These are phyloP conservation scores for Poeciliopsis infans DNA, from an alignment of 2,797 vertebrate species.

Conservation along the genomic window DNA sequence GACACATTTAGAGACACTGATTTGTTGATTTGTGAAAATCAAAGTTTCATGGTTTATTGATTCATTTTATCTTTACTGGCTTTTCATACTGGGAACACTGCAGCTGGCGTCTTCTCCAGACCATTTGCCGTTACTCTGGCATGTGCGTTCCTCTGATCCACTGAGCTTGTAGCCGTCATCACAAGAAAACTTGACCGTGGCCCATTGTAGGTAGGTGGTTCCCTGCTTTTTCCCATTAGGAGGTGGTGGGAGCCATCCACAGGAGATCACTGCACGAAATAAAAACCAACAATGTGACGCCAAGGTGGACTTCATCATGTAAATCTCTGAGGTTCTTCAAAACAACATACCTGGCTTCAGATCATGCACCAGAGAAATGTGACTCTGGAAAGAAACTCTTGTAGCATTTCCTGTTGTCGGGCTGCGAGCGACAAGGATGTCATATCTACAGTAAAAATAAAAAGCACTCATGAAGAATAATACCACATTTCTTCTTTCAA, in stretches of 20 bases:
- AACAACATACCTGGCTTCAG: slow-evolving; percentile 56
- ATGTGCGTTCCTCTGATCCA: slow-evolving; percentile 62
- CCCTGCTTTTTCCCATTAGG: slow-evolving; percentile 70
- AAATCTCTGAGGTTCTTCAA: background rate
- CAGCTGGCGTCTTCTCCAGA: slow-evolving; percentile 70
- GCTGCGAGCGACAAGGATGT: slow-evolving; percentile 84
- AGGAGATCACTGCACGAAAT: slow-evolving; percentile 66
- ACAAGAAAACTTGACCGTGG: slow-evolving; percentile 67
- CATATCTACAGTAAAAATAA: slow-evolving; percentile 73
- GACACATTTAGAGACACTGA: slow-evolving; percentile 14
- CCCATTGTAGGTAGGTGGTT: slow-evolving; percentile 69
- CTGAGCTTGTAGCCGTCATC: slow-evolving; percentile 50
- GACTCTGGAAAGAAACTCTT: slow-evolving; percentile 73
- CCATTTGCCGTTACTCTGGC: slow-evolving; percentile 67
- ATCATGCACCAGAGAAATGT: slow-evolving; percentile 69
- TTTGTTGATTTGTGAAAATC: slow-evolving; percentile 32
- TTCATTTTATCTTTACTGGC: slow-evolving; percentile 3
- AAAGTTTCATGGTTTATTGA: slow-evolving; percentile 34
- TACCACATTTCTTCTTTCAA: background rate
- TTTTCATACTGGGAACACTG: slow-evolving; percentile 54
- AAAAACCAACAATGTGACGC: background rate
- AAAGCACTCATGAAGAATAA: background rate
- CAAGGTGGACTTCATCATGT: background rate
- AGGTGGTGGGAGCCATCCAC: slow-evolving; percentile 74
- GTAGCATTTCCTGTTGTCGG: slow-evolving; percentile 82